Evolutionary conservation across 2,113 vertebrate genomes (phyloP).

Genomic region (Grammomys dolichurus): DNA sequence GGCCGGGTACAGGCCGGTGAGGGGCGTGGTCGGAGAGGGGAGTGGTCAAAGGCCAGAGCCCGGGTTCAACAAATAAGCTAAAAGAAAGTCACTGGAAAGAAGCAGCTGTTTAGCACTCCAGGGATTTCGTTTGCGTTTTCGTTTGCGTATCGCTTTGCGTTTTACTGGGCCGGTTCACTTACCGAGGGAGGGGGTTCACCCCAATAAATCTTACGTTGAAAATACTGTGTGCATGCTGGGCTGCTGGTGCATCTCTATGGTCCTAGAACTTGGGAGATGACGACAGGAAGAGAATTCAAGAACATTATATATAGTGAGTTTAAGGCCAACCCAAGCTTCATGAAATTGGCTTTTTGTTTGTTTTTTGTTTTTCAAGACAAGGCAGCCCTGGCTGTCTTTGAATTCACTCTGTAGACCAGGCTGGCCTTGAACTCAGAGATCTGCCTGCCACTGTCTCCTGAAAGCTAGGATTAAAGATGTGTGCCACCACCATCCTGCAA

Average conservation of each 20-base stretch:
- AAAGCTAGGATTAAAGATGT: neutral
- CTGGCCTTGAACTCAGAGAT: neutral
- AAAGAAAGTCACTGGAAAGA: neutral
- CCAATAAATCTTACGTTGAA: neutral
- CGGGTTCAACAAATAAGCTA: neutral
- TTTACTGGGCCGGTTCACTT: neutral
- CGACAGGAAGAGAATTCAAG: neutral
- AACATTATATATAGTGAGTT: neutral
- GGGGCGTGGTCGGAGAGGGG: slow-evolving; percentile 15
- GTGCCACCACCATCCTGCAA: neutral
- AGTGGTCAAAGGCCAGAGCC: neutral
- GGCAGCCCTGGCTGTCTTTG: neutral
- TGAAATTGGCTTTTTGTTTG: neutral
- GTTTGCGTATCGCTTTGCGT: neutral
- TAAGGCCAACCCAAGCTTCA: neutral
- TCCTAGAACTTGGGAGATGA: neutral
- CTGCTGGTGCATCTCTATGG: neutral
- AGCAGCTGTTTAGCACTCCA: no score
- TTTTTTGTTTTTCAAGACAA: neutral
- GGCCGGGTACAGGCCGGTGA: neutral
- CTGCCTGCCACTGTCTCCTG: neutral
- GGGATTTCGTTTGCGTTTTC: no score
- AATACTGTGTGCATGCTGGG: neutral
- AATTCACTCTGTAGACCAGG: neutral
- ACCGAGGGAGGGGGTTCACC: neutral